These are phyloP conservation scores for Drosophila melanosoma DNA, from an alignment of 2,888 invertebrate genomes.

Conservation along the genomic window DNA sequence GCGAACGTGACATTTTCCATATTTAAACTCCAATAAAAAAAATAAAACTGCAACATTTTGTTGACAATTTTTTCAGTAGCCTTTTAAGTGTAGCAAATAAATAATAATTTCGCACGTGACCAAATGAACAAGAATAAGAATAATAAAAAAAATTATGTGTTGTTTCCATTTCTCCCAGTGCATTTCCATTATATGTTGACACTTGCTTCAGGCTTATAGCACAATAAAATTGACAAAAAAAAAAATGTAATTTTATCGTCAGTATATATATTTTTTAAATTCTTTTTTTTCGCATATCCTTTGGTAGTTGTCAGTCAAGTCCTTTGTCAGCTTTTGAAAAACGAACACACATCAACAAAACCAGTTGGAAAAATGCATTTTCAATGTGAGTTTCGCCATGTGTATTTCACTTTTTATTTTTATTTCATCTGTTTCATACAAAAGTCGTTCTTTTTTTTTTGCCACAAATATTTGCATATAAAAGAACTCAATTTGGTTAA, in stretches of 20 bases:
- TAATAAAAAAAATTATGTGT: not conserved
- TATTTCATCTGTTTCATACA: slow-evolving; percentile 6
- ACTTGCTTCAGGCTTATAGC: slow-evolving; percentile 8
- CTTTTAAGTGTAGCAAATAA: not conserved
- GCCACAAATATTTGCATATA: slow-evolving; percentile 49
- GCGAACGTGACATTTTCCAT: not conserved
- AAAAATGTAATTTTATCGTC: slow-evolving; percentile 25
- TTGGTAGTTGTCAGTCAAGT: slow-evolving; percentile 62
- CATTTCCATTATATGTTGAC: slow-evolving; percentile 28
- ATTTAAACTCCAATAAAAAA: not conserved
- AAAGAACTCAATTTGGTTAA: slow-evolving; percentile 32
- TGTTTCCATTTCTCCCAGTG: not conserved
- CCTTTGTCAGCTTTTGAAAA: slow-evolving; percentile 60
- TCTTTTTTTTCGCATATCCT: slow-evolving; percentile 35
- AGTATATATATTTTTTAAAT: slow-evolving; percentile 15
- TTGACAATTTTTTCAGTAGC: not conserved
- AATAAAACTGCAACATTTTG: not conserved
- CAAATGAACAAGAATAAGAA: not conserved
- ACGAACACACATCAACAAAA: slow-evolving; percentile 57
- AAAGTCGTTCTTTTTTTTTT: slow-evolving; percentile 17
- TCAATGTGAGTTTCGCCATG: slow-evolving; percentile 34
- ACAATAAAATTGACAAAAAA: slow-evolving; percentile 7
- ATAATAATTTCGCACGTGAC: not conserved
- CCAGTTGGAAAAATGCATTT: slow-evolving; percentile 56
- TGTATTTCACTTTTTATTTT: slow-evolving; percentile 13